Base-by-base conservation (phyloP, 2,113 vertebrate species). In the Boleophthalmus pectinirostris region DNA sequence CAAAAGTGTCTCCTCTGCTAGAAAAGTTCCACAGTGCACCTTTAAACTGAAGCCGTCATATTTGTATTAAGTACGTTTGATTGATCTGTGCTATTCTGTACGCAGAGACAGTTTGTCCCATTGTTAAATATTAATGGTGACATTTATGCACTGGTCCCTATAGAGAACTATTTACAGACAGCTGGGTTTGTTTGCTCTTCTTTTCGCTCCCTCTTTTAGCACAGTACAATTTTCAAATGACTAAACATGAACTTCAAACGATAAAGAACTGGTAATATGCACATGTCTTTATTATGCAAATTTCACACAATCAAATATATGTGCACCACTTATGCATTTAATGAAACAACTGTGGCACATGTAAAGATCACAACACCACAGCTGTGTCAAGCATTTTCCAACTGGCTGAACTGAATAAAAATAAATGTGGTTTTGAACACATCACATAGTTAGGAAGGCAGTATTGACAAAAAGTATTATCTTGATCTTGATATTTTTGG, bases 121-220 rank as follows among this genome's bases (percentile, higher is more conserved):
- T 49, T 83, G 69, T 85, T 68, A 87, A 90, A 87, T 83, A 86
- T 86, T 46, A 72, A 85, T 85, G 75, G 77, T 53, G 69, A 70
- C 82, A 70, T 83, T 82, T 79, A 45, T 77, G 56, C 77, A 63
- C 60, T 53, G 24, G 3, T 53, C 77, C 68, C 83, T 67, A 7
- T 66, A 57, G 81, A 68, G 38, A 20, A 3, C 9, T 21, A 46
- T 66, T 72, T 66, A 45, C 73, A 78, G 75, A 58, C 72, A 68
- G 63, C 68, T 47, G 46, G 69, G 68, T 46, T 72, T 66, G 74
- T 23, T 24, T 25, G 49, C 77, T 74, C 64, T 75, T 78, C 66
- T 43, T 51, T 68, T 43, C 43, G 3, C 13, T 18, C 38, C 35
- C 18, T n/a, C n/a, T 20, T 10, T 45, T n/a, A 13, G 29, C 16